A percentile compares a stretch with the other conserved stretches of the same genome.
These are phyloP conservation scores for Phodopus roborovskii DNA, from an alignment of 2,113 vertebrate genomes.

Conservation along the genomic window DNA sequence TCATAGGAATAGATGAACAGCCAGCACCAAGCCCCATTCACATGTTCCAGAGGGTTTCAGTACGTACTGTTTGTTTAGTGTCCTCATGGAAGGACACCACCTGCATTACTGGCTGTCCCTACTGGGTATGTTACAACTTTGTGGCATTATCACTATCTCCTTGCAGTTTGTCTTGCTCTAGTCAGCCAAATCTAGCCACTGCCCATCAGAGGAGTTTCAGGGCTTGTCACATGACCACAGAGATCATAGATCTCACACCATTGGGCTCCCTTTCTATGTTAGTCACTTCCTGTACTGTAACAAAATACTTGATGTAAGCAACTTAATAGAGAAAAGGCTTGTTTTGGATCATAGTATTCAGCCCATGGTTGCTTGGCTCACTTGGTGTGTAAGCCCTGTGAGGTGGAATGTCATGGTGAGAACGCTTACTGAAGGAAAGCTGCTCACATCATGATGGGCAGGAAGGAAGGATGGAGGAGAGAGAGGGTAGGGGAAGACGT, in stretches of 20 bases:
- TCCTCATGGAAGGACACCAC: background rate
- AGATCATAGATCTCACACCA: background rate
- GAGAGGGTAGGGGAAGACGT: no score
- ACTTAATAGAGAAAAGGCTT: background rate
- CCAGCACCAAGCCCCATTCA: background rate
- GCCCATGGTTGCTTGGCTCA: background rate
- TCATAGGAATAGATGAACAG: background rate
- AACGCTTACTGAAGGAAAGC: background rate
- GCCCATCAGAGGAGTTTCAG: no score
- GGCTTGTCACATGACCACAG: no score
- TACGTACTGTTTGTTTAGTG: background rate
- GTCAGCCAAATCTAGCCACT: rapidly evolving
- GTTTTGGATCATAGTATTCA: background rate
- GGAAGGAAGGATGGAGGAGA: background rate
- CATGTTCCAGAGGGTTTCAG: background rate
- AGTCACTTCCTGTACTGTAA: background rate
- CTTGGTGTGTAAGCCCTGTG: background rate
- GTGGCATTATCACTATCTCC: background rate
- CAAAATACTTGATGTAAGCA: background rate
- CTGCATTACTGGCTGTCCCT: background rate
- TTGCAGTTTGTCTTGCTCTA: background rate
- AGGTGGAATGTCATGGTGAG: background rate
- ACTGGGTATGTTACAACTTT: background rate
- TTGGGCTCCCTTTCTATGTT: background rate
- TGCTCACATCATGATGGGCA: background rate